phyloP scores from a whole-genome alignment of 2,888 invertebrate species.

The Branchinecta sandiegonensis region DNA sequence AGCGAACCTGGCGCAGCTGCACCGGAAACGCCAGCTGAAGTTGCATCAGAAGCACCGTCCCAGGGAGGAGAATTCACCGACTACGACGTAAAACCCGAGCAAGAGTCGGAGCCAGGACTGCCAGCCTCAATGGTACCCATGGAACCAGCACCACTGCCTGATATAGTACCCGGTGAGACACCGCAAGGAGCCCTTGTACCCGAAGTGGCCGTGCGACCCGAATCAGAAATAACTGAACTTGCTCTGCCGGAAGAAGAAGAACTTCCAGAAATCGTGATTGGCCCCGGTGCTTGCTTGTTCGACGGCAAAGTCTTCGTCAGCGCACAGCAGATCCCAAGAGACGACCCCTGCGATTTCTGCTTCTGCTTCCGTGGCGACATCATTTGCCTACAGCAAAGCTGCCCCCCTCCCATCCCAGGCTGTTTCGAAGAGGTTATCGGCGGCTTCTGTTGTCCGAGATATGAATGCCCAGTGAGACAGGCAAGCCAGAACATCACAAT shows the following conservation, averaged over 20 bases:
- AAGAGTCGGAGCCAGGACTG: neutral
- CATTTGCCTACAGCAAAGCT: constrained; percentile 85
- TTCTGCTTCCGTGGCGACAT: constrained; percentile 94
- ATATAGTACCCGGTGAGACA: neutral
- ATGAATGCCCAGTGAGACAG: constrained; percentile 82
- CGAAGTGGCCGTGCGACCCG: constrained; percentile 11
- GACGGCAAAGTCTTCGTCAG: constrained; percentile 85
- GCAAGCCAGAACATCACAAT: constrained; percentile 58
- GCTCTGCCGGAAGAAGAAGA: constrained; percentile 25
- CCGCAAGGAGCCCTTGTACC: neutral
- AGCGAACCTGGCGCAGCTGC: neutral
- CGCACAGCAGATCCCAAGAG: constrained; percentile 84
- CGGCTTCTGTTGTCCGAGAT: constrained; percentile 87
- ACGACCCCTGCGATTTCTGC: constrained; percentile 90
- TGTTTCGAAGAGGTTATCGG: constrained; percentile 82
- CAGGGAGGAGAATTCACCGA: constrained; percentile 13
- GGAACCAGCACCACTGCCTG: constrained; percentile 19
- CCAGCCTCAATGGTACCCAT: constrained; percentile 15
- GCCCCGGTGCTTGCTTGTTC: constrained; percentile 79
- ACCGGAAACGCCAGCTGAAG: constrained; percentile 23
- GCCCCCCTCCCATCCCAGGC: constrained; percentile 80
- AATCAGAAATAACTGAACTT: constrained; percentile 14
- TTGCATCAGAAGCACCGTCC: neutral
- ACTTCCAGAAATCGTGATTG: constrained; percentile 43
- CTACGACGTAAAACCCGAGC: neutral